Conservation (phyloP, 2,888 invertebrate species). For the Thereva unica region DNA sequence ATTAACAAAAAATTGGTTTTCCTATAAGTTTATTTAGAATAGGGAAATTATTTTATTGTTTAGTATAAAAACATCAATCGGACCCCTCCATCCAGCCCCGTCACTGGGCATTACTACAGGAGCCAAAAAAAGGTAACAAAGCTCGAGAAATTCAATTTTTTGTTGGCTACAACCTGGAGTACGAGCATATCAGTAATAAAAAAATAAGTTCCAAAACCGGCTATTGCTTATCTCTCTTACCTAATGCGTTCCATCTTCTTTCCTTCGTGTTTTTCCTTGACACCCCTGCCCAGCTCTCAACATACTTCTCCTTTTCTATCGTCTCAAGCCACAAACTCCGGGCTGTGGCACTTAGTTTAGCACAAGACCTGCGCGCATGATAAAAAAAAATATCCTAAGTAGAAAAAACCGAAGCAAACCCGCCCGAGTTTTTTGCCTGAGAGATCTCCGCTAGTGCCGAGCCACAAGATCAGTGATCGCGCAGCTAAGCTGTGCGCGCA, state of each 20-base stretch:
- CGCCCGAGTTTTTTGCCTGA: conserved; percentile 25
- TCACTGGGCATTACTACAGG: conserved; percentile 33
- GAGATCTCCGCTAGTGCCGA: conserved; percentile 2
- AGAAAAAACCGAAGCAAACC: not conserved
- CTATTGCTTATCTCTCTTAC: conserved; percentile 32
- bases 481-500: conserved; percentile 19
- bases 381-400: conserved; percentile 8
- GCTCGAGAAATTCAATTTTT: conserved; percentile 31
- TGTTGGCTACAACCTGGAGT: conserved; percentile 25
- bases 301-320: conserved; percentile 11
- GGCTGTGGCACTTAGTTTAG: conserved; percentile 29
- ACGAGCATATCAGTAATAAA: conserved; percentile 16
- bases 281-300: conserved; percentile 6
- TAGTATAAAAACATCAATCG: not conserved
- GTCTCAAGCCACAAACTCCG: conserved; percentile 1
- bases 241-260: conserved; percentile 22
- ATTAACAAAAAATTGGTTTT: too few relatives aligned
- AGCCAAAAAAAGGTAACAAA: conserved; percentile 35
- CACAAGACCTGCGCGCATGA: conserved; percentile 10
- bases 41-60: too few relatives aligned
- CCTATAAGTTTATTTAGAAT: too few relatives aligned
- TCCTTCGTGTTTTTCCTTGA: conserved; percentile 24
- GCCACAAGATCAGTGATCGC: conserved; percentile 23
- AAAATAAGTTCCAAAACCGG: conserved; percentile 27
- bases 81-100: conserved; percentile 15